Base-by-base conservation (phyloP, 2,888 invertebrate genomes). In the Drosophila quinaria region DNA sequence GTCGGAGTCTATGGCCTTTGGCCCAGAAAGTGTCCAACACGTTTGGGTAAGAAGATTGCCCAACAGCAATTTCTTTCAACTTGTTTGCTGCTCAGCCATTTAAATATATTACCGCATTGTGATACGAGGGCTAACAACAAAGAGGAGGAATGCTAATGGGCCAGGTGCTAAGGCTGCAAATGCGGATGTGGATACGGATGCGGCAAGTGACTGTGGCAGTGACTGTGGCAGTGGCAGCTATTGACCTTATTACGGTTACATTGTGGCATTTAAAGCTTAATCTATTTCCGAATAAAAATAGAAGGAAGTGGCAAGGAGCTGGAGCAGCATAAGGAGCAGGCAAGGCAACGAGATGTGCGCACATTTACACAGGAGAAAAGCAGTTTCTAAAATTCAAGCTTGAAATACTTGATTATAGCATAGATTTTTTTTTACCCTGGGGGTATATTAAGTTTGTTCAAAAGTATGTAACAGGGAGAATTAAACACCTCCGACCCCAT, bases 191-290 rank as follows among this genome's bases (percentile, higher is more conserved):
- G 15, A 11, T 19, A 22, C 44, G 22, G 10, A 19, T 4, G 41
- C 17, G 17, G 17, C 41, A 42, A 19, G 15, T 17, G 19, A 19
- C 41, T 17, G 49, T 25, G 29, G 39, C 52, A 33, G 37, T 15
- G 41, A 19, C 50, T 2, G 29, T 37, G 41, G 55, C 35, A 31
- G 10, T 46, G 64, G 54, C 70, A 62, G 74, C 76, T 70, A 76
- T 76, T 76, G 76, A 76, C 76, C 76, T 62, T 65, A 78, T 76
- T 76, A 78, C 70, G 79, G 50, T 70, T 79, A 79, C 65, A 74
- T 78, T 77, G 70, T 59, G 76, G 79, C 76, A 65, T 74, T 79
- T 70, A 74, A 75, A 66, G 77, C 77, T 77, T 77, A 79, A 77
- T 77, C 77, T 79, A 79, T 79, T 74, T 75, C 55, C 75, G 65